Conservation (phyloP, 2,888 invertebrate species). For the Cephus spinipes region DNA sequence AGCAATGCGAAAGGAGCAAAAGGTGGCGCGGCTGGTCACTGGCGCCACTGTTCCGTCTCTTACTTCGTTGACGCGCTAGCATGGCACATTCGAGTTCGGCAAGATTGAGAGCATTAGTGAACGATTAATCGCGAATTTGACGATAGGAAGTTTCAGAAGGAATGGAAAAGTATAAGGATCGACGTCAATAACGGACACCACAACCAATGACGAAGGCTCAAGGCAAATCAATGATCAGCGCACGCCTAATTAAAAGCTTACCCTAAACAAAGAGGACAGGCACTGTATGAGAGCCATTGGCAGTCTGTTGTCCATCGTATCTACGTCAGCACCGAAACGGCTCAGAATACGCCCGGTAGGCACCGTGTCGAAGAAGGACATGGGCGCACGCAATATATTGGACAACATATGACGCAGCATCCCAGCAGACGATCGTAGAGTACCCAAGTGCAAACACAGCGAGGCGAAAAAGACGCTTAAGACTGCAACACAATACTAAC, state of each 20-base stretch:
- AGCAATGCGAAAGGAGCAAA: neutral
- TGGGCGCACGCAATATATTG: slow-evolving; percentile 69
- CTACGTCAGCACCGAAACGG: slow-evolving; percentile 72
- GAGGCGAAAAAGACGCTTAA: slow-evolving; percentile 75
- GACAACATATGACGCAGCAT: slow-evolving; percentile 68
- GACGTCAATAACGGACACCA: neutral
- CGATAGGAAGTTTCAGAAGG: neutral
- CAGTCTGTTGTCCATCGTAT: slow-evolving; percentile 70
- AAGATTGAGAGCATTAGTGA: neutral
- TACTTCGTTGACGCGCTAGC: neutral
- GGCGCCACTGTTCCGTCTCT: neutral
- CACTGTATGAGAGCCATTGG: slow-evolving; percentile 60
- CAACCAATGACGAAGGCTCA: neutral
- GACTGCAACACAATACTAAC: slow-evolving; percentile 68
- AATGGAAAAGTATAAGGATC: neutral
- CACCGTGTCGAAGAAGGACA: slow-evolving; percentile 73
- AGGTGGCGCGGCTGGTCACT: neutral
- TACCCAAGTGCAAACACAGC: slow-evolving; percentile 75
- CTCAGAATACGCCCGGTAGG: slow-evolving; percentile 75
- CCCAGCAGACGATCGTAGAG: slow-evolving; percentile 66
- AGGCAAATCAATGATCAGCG: slow-evolving; percentile 15
- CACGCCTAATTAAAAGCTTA: slow-evolving; percentile 40
- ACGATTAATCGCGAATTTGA: neutral
- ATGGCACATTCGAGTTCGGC: neutral
- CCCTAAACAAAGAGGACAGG: slow-evolving; percentile 57